Percentiles rank a stretch among this genome's conserved stretches.
Evolutionary conservation across 2,113 vertebrate species (phyloP).

Genomic region (Corydoras maculifer): DNA sequence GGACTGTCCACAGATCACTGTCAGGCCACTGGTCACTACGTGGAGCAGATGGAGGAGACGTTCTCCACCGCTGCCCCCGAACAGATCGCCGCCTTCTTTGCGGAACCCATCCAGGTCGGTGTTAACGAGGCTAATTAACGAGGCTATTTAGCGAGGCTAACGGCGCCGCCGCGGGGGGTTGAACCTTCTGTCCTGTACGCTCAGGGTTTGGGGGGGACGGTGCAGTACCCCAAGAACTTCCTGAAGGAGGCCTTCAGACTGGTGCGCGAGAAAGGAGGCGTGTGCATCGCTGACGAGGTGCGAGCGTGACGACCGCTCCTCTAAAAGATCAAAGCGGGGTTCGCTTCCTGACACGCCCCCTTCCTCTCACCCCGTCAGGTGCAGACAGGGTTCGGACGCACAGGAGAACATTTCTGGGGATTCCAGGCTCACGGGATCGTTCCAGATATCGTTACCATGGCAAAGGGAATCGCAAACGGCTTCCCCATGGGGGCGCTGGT

Average conservation of each 20-base stretch:
- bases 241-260: slow-evolving; percentile 78
- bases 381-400: slow-evolving; percentile 88
- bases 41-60: slow-evolving; percentile 82
- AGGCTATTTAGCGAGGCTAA: too few relatives aligned
- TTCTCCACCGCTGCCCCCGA: slow-evolving; percentile 73
- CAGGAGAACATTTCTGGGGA: slow-evolving; percentile 90
- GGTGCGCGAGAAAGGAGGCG: slow-evolving; percentile 75
- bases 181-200: slow-evolving; percentile 5
- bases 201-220: slow-evolving; percentile 79
- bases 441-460: slow-evolving; percentile 91
- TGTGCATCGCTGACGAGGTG: slow-evolving; percentile 91
- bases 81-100: slow-evolving; percentile 84
- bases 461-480: slow-evolving; percentile 93
- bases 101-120: slow-evolving; percentile 86
- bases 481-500: slow-evolving; percentile 93
- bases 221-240: slow-evolving; percentile 87
- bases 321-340: too few relatives aligned
- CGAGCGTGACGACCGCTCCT: slow-evolving; percentile 33
- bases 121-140: not conserved
- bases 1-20: slow-evolving; percentile 66
- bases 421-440: slow-evolving; percentile 81
- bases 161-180: too few relatives aligned
- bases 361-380: slow-evolving; percentile 65
- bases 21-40: slow-evolving; percentile 78
- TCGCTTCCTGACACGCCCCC: not conserved